Base-by-base conservation (phyloP, 2,797 vertebrate species). In the Gambusia yucatana region DNA sequence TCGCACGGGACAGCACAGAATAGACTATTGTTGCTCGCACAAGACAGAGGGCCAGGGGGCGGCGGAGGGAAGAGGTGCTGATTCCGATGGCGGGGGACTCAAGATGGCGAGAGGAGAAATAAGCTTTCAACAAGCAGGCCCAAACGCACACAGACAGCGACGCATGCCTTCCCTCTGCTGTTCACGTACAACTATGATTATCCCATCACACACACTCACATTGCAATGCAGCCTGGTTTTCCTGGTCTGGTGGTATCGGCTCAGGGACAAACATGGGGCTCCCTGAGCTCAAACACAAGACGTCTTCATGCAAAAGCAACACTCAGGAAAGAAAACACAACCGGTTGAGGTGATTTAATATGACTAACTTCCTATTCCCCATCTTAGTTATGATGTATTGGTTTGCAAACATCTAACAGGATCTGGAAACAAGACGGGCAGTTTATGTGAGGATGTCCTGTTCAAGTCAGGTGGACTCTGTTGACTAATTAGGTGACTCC, bases 1-100 rank as follows among this genome's bases (percentile, higher is more conserved):
- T 93, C 76, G 87, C 91, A 94, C 87, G 91, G 92, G 92, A 95
- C 91, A 39, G 77, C 88, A 93, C 94, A 95, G 92, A 95, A 96
- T 94, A 93, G 93, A 86, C 93, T 94, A 95, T 95, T 95, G 94
- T 96, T 95, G 92, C 90, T 83, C 33, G 77, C 85, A 87, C 86
- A 95, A 92, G 92, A 94, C 91, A 86, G 89, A 88, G 80, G 87
- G 86, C 61, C 81, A 82, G 78, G 86, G 11, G 91, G 83, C 79
- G 85, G 86, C 70, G 75, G 82, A 74, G 76, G 88, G 72, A 52
- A 80, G 73, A 44, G 70, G 78, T 6, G 79, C 77, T 72, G 71
- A 77, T 41, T 81, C 71, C 41, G 41, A 76, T 8, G 78, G 78
- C 30, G 73, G 65, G 41, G 75, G 25, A 22, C 17, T 77, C 75